Base-by-base conservation (phyloP, 2,113 vertebrate genomes). In the Mesocricetus auratus region DNA sequence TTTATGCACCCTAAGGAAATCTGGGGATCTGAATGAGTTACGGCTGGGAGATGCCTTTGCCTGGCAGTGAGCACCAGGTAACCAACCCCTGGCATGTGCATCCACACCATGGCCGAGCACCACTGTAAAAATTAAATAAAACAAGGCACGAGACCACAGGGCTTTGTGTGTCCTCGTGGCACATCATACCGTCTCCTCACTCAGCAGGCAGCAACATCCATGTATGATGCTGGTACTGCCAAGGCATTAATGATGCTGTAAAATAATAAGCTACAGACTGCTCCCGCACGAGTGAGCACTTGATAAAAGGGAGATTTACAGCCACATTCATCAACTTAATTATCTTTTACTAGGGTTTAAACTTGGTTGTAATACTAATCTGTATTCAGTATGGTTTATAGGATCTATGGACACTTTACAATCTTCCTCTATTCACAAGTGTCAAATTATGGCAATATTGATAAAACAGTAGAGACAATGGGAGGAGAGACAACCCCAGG, bases 361-460 rank as follows among this genome's bases (percentile, higher is more conserved):
- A 98, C 97, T 94, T 97, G 98, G 98, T 96, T 97, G 98, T 97
- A 98, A 97, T 96, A 97, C 98, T 98, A 98, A 99, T 98, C 98
- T 98, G 95, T 92, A 97, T 96, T 98, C 97, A 96, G 98, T 89
- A 94, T 47, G 66, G 98, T 98, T 98, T 98, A 98, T 97, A 96
- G 98, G 97, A 98, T 98, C 97, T 98, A 96, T 96, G 97, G 97
- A 97, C 89, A 0, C 96, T 99, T 98, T 98, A 98, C 98, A 98
- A 98, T 98, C 98, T 96, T 98, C 89, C 97, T 98, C 94, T 96
- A 95, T 96, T 98, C 97, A 93, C 97, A 98, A 98, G 98, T 98
- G 98, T 98, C 98, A 98, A 98, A 98, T 98, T 98, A 98, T 98
- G 97, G 98, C 98, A 98, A 98, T 98, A 99, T 98, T 98, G 98